Base-by-base conservation (phyloP, 2,113 vertebrate species). In the Mastomys natalensis region DNA sequence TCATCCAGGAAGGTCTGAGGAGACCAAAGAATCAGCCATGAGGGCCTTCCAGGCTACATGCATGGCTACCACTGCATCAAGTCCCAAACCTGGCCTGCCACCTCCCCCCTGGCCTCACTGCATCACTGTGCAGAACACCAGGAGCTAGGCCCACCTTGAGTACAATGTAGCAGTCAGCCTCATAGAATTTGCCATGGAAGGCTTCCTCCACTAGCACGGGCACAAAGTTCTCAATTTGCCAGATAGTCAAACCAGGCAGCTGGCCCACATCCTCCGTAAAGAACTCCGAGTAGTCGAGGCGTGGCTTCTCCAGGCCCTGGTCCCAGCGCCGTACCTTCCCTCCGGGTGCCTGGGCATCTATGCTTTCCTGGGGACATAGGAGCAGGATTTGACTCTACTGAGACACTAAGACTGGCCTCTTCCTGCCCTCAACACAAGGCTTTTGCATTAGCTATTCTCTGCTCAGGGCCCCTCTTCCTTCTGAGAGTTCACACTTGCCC, bases 151-250 rank as follows among this genome's bases (percentile, higher is more conserved):
- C 48, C 96, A 99, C 99, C 99, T 99, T 99, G 72, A 99, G 99
- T 88, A 99, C 97, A 0, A 99, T 99, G 98, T 99, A 99, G 98
- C 99, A 99, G 98, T 99, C 99, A 0, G 99, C 99, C 97, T 99
- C 99, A 0, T 99, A 99, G 98, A 99, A 99, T 98, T 99, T 99
- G 93, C 99, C 99, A 0, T 99, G 99, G 93, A 99, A 99, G 17
- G 99, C 96, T 91, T 99, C 99, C 0, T 99, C 99, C 85, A 99
- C 99, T 96, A 98, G 98, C 0, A 98, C 97, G 1, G 99, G 99
- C 91, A 99, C 94, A 0, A 99, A 99, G 97, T 99, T 99, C 98
- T 99, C 99, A 0, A 99, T 99, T 98, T 99, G 99, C 99, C 99
- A 99, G 96, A 99, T 98, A 0, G 98, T 97, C 78, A 99, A 70